Conservation (phyloP, 2,888 invertebrate species). For the Halocaridina rubra region DNA sequence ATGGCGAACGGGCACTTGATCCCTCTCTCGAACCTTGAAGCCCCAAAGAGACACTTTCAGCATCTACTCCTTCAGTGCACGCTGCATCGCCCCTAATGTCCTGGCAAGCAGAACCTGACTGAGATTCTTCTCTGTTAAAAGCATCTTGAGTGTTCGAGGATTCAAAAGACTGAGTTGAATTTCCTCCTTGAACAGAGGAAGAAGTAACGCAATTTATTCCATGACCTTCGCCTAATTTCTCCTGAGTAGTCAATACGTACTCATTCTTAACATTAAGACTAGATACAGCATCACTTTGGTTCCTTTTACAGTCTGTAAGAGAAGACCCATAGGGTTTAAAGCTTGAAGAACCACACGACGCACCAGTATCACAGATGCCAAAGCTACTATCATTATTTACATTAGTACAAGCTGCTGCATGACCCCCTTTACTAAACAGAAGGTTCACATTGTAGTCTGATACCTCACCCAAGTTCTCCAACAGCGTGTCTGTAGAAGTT, state of each 20-base stretch:
- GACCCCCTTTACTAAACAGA: not conserved
- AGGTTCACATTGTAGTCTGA: slow-evolving; percentile 12
- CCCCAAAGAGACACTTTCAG: not conserved
- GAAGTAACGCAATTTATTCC: too few species aligned
- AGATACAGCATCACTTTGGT: slow-evolving; percentile 56
- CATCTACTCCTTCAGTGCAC: slow-evolving; percentile 10
- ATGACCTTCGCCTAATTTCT: slow-evolving; percentile 1
- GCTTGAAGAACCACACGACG: slow-evolving; percentile 18
- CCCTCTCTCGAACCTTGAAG: slow-evolving; percentile 27
- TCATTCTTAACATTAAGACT: slow-evolving; percentile 37
- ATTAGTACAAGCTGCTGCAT: not conserved
- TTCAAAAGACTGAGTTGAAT: not conserved
- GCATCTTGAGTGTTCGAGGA: not conserved
- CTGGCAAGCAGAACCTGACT: too few species aligned
- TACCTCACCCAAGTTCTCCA: slow-evolving; percentile 34
- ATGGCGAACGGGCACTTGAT: slow-evolving; percentile 33
- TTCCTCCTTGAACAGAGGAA: not conserved
- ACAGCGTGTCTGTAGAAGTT: slow-evolving; percentile 42
- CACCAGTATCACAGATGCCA: slow-evolving; percentile 11
- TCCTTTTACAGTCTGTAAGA: slow-evolving; percentile 24
- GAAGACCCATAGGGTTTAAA: slow-evolving; percentile 28
- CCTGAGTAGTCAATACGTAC: slow-evolving; percentile 36
- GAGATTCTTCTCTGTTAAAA: not conserved
- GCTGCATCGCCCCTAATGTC: too few species aligned
- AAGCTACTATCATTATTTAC: not conserved